Evolutionary conservation across 2,888 invertebrate species (phyloP), one percentile per base, ranked within the genome.

Genomic region (Dasypogon diadema): DNA sequence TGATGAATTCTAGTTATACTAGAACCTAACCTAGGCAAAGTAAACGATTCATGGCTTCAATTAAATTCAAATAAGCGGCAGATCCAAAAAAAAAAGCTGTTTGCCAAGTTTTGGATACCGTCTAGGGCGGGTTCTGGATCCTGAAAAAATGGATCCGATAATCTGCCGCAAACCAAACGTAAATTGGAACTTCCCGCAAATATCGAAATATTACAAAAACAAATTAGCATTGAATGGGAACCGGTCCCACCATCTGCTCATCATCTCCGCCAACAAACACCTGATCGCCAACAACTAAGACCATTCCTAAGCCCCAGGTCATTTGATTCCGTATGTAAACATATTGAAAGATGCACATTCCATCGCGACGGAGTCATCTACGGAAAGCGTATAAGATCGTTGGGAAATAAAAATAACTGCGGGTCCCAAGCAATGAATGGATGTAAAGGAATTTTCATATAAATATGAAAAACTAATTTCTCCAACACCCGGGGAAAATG

Each of bases 141-240:
- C 26, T 26, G 58, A 16, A 58, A 58, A n/a, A 24, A 8, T 14
- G 16, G 12, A 46, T 8, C 5, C n/a, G 46, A 14, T 12, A n/a
- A 46, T 14, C 3, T 46, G n/a, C 12, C 58, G 34, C 8, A 34
- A 58, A 26, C 58, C 26, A 58, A 30, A 24, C 12, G 2, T 10
- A 14, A 30, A n/a, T 16, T 30, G 3, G 3, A 5, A 5, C 30
- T 30, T 30, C 3, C 8, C 4, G 30, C 3, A 30, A 30, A 5
- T 8, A 30, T 30, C 30, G 8, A 30, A 30, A 30, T 30, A 3
- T 30, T 30, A 30, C 30, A 30, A 30, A 30, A 30, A 24, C 16
- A 58, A 58, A 58, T 58, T 58, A 34, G 58, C 58, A 58, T 58
- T 58, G 34, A 58, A 58, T 58, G 58, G 30, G 8, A 58, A 58